phyloP scores from a whole-genome alignment of 2,888 invertebrate species.

The Caenorhabditis auriculariae region DNA sequence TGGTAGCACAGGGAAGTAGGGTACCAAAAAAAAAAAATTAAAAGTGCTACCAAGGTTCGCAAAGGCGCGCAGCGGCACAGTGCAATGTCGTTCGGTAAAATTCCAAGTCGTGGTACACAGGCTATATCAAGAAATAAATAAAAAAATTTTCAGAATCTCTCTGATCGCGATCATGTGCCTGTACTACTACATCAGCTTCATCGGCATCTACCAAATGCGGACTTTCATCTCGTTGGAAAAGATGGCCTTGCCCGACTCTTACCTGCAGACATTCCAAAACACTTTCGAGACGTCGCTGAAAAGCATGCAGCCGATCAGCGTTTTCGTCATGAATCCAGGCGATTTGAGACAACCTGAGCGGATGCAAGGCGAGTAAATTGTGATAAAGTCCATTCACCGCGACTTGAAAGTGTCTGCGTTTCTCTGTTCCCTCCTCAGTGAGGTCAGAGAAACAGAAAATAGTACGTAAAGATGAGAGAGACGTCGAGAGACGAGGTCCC shows the following conservation, averaged over 20 bases:
- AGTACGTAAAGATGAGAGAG: background rate
- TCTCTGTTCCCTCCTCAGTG: too few relatives aligned
- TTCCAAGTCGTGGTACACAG: too few relatives aligned
- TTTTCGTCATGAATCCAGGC: slow-evolving; percentile 54
- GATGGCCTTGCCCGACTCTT: slow-evolving; percentile 60
- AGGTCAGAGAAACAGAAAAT: background rate
- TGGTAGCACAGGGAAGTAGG: too few relatives aligned
- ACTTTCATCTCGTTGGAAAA: slow-evolving; percentile 56
- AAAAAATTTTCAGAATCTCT: slow-evolving; percentile 20
- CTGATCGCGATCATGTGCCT: slow-evolving; percentile 34
- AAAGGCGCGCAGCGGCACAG: too few relatives aligned
- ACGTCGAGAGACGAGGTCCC: background rate
- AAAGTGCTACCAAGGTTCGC: too few relatives aligned
- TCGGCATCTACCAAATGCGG: slow-evolving; percentile 47
- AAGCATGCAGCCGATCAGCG: slow-evolving; percentile 57
- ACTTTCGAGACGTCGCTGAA: slow-evolving; percentile 47
- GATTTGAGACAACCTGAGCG: slow-evolving; percentile 49
- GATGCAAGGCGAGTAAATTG: slow-evolving; percentile 25
- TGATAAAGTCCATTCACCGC: background rate
- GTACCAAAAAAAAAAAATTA: too few relatives aligned
- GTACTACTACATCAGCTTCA: slow-evolving; percentile 48
- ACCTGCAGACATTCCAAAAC: slow-evolving; percentile 29
- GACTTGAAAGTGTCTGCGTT: background rate
- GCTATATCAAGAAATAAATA: too few relatives aligned
- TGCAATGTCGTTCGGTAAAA: too few relatives aligned